Evolutionary conservation across 1,140 invertebrate genomes (phyloP), one percentile per base, ranked within the genome.

Genomic region (Holcopasites calliopsidis): DNA sequence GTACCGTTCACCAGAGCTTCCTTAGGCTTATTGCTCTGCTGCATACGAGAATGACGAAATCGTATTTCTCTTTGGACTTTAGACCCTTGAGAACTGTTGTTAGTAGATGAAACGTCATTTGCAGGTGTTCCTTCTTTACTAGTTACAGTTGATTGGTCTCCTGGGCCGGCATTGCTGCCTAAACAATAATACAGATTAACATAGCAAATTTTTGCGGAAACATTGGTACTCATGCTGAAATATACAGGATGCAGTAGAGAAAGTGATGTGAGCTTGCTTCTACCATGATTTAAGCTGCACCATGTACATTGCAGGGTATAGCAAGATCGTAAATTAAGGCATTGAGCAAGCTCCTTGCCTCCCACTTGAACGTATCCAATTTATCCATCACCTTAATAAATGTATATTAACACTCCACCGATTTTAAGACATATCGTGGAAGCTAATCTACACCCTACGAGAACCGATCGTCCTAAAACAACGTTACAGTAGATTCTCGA

Each of bases 1-100:
- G 93, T 93, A 85, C 93, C 93, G 79, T 94, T 94, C 52, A 94
- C 93, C 87, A 94, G 90, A 76, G 93, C 88, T 86, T 94, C 93
- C 80, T 94, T 94, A 71, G 93, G 92, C 89, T 94, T 93, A 79
- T 90, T 91, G 82, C 90, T 91, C 64, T 92, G 88, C 47, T 91
- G 87, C 61, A 91, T 91, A 81, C 92, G 91, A 72, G 89, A 86
- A 66, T 90, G 88, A 74, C 91, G 91, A 71, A 85, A 71, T 79
- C 92, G 88, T 70, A 85, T 84, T 78, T 90, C 89, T 85, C 93
- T 82, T 73, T 91, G 88, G 80, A 91, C 85, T 77, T 92, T 91
- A 33, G 90, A 82, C 62, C 88, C 88, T 84, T 91, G 86, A 80
- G 85, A 77, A 78, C 77, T 90, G 76, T 82, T 89, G 61, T 86